Evolutionary conservation across 2,888 invertebrate species (phyloP).

Genomic region (Trilocha varians): DNA sequence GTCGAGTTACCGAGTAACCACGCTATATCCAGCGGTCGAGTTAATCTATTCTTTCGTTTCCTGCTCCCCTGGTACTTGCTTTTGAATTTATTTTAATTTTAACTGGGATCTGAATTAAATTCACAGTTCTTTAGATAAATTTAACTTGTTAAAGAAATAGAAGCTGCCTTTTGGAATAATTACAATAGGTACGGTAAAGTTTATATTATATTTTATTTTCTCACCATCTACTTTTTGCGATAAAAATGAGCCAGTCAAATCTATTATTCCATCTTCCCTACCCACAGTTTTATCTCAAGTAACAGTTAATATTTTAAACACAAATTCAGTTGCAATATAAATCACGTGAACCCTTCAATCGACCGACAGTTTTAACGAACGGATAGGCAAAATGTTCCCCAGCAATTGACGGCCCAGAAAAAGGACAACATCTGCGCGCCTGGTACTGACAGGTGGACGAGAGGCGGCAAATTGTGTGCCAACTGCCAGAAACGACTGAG

Average conservation of each 20-base stretch:
- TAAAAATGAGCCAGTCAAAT: too few relatives aligned
- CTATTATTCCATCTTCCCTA: too few relatives aligned
- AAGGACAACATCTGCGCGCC: not conserved
- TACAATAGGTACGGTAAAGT: too few relatives aligned
- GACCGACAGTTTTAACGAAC: not conserved
- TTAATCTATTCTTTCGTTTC: slow-evolving; percentile 30
- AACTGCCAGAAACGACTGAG: not conserved
- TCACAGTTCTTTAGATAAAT: slow-evolving; percentile 1
- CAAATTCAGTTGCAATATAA: too few relatives aligned
- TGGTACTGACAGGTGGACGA: not conserved
- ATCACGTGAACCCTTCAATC: too few relatives aligned
- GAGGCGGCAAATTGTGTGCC: not conserved
- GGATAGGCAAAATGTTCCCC: not conserved
- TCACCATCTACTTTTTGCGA: too few relatives aligned
- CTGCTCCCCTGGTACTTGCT: slow-evolving; percentile 24
- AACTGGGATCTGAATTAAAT: slow-evolving; percentile 11
- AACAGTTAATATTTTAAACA: too few relatives aligned
- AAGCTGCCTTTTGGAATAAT: too few relatives aligned
- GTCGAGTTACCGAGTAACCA: slow-evolving; percentile 15
- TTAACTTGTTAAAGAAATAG: not conserved
- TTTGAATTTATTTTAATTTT: slow-evolving; percentile 22
- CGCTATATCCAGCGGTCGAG: slow-evolving; percentile 20
- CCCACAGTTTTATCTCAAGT: too few relatives aligned
- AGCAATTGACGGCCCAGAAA: not conserved
- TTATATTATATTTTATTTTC: too few relatives aligned